A percentile compares a stretch with the other conserved stretches of the same genome.
These are phyloP conservation scores for Zaprionus capensis DNA, from an alignment of 1,140 invertebrate genomes.

Conservation along the genomic window DNA sequence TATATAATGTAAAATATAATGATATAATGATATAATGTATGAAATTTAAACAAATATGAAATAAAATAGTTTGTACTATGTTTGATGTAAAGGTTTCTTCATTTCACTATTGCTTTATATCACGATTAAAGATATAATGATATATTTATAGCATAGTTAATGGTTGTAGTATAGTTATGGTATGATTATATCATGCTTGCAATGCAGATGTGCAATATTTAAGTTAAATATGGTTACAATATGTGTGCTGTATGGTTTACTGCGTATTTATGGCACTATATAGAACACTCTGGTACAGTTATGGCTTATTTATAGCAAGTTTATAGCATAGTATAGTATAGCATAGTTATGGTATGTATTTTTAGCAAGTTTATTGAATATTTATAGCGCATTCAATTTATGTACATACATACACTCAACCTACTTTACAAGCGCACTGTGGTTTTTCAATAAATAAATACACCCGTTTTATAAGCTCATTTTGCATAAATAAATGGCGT, in stretches of 20 bases:
- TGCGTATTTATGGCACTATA: background rate
- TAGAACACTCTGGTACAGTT: background rate
- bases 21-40: no score
- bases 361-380: background rate
- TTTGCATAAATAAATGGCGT: constrained; percentile 5
- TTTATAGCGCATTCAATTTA: background rate
- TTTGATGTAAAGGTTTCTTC: no score
- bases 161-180: background rate
- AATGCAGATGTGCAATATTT: background rate
- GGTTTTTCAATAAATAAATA: constrained; percentile 1
- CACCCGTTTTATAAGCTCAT: background rate
- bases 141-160: background rate
- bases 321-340: background rate
- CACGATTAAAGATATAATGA: no score
- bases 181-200: background rate
- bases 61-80: no score
- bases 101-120: no score
- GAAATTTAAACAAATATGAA: no score
- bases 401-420: background rate
- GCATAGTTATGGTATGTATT: background rate
- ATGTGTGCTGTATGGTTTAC: no score
- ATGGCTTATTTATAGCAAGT: background rate
- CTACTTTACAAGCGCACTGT: background rate
- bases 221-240: no score
- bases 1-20: no score